Evolutionary conservation across 2,797 vertebrate species (phyloP).

Genomic region (Microctenopoma stevenorrisi): DNA sequence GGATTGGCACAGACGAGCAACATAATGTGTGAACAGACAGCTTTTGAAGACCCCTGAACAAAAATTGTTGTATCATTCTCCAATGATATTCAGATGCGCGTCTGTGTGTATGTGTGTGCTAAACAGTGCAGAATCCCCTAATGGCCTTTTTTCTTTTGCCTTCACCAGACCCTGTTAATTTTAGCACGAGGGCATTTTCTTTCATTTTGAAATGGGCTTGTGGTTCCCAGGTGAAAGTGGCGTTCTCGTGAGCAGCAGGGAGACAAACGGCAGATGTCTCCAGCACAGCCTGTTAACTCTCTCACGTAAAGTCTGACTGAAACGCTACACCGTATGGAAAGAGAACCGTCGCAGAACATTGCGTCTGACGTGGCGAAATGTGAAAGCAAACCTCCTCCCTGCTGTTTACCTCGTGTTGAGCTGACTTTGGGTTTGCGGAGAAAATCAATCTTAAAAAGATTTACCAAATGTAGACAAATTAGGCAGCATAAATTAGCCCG

Average conservation of each 20-base stretch:
- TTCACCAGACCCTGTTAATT: conserved; percentile 19
- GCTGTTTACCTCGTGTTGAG: conserved; percentile 65
- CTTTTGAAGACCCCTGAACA: conserved; percentile 46
- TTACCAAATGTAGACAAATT: conserved; percentile 77
- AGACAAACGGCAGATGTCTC: conserved; percentile 70
- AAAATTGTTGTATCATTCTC: conserved; percentile 26
- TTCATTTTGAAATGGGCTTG: conserved; percentile 53
- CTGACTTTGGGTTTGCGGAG: conserved; percentile 62
- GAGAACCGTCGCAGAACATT: conserved; percentile 42
- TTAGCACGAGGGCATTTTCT: conserved; percentile 39
- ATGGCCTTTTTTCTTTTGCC: conserved; percentile 35
- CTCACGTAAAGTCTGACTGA: conserved; percentile 47
- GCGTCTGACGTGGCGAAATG: conserved; percentile 56
- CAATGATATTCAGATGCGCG: conserved; percentile 15
- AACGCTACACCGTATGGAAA: conserved; percentile 42
- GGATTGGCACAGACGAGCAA: conserved; percentile 50
- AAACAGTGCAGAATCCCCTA: conserved; percentile 22
- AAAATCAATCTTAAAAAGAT: conserved; percentile 78
- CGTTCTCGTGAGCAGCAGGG: conserved; percentile 54
- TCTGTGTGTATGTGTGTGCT: conserved; percentile 1
- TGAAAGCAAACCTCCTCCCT: conserved; percentile 40
- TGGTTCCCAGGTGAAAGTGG: conserved; percentile 54
- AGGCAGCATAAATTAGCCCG: conserved; percentile 74
- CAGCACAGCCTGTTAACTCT: conserved; percentile 59
- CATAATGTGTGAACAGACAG: conserved; percentile 41